Percentiles rank a stretch among this genome's conserved stretches.
Evolutionary conservation across 2,797 vertebrate genomes (phyloP).

Genomic region (Megaceryle alcyon): DNA sequence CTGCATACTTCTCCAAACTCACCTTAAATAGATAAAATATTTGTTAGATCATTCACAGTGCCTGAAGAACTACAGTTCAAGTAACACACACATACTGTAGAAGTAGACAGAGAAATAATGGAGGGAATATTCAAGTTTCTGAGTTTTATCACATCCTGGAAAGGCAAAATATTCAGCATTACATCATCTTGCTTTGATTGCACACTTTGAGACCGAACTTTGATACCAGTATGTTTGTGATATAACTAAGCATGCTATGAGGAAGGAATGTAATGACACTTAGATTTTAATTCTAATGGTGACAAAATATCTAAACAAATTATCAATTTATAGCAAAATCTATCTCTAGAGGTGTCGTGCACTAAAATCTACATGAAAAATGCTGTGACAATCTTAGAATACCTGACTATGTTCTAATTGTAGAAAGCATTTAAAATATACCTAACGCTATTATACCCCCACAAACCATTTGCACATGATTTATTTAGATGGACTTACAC

Average conservation of each 20-base stretch:
- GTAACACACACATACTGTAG: not conserved
- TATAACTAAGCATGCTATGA: not conserved
- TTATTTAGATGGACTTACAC: not conserved
- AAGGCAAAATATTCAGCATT: not conserved
- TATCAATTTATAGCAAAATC: not conserved
- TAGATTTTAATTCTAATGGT: not conserved
- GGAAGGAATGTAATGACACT: not conserved
- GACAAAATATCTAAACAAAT: not conserved
- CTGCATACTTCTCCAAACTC: slow-evolving; percentile 99
- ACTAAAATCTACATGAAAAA: not conserved
- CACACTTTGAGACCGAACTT: not conserved
- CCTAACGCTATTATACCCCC: not conserved
- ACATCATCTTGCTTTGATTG: not conserved
- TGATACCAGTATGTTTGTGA: not conserved
- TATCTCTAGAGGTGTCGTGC: not conserved
- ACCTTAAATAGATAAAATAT: slow-evolving; percentile 77
- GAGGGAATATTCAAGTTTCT: not conserved
- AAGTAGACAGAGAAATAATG: not conserved
- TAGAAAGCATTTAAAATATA: not conserved
- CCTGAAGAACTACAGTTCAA: not conserved
- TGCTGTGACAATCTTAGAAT: not conserved
- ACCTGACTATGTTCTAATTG: not conserved
- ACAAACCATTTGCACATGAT: not conserved
- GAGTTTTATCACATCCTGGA: not conserved
- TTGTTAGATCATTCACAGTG: not conserved